phyloP scores from a whole-genome alignment of 2,888 invertebrate species.

The Leptinotarsa peninsularis region DNA sequence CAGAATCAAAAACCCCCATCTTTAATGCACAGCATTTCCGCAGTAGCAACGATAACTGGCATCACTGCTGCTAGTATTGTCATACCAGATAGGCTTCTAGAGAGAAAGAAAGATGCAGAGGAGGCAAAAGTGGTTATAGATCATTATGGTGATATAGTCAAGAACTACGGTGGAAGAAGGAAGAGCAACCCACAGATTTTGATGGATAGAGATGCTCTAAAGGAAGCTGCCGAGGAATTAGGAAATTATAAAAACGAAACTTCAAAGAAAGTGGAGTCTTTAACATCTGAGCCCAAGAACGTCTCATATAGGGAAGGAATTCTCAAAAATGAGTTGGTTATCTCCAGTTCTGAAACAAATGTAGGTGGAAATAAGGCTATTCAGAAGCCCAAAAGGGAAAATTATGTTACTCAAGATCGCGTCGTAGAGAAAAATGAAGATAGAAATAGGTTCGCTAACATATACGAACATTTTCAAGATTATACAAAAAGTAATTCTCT shows the following conservation, averaged over 20 bases:
- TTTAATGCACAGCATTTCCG: slow-evolving; percentile 50
- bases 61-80: slow-evolving; percentile 61
- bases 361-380: not conserved
- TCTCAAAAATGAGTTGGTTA: not conserved
- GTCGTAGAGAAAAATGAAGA: not conserved
- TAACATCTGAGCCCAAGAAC: not conserved
- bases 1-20: slow-evolving; percentile 34
- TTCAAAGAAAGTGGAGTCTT: not conserved
- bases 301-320: not conserved
- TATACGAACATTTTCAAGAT: not conserved
- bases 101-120: slow-evolving; percentile 69
- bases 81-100: slow-evolving; percentile 57
- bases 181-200: slow-evolving; percentile 50
- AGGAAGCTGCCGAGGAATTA: slow-evolving; percentile 56
- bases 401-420: not conserved
- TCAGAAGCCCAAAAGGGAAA: not conserved
- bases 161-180: slow-evolving; percentile 71
- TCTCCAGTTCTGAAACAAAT: not conserved
- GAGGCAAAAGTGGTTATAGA: slow-evolving; percentile 80
- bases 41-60: slow-evolving; percentile 58
- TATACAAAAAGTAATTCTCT: not conserved
- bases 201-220: slow-evolving; percentile 55
- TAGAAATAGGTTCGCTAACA: not conserved
- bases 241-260: slow-evolving; percentile 2
- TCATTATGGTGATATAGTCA: slow-evolving; percentile 84